Evolutionary conservation across 1,140 invertebrate genomes (phyloP), one percentile per base, ranked within the genome.

Genomic region (Dufourea novaeangliae): DNA sequence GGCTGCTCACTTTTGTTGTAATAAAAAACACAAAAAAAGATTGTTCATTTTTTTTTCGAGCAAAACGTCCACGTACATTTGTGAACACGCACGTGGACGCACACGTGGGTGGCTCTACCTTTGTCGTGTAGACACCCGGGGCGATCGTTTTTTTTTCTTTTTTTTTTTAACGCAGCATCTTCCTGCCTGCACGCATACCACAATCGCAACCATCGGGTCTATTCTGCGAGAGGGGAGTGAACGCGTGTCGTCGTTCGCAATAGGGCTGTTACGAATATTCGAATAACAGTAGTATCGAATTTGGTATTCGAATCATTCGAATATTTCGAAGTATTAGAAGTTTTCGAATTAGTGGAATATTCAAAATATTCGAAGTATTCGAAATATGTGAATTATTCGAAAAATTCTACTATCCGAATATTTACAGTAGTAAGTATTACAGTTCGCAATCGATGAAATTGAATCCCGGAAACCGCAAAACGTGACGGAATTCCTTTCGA

Each of bases 71-170:
- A n/a, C 59, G 66, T 27, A 54, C 37, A 76, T 64, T 52, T 67
- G 64, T 57, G 50, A 69, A 69, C 64, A 50, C 39, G 59, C 68
- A 59, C 63, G 37, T 32, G 41, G 41, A 63, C 63, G 32, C 32
- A 56, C 44, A 80, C 78, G 54, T 59, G 73, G 68, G 54, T 77
- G 68, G 56, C n/a, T 44, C 12, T 84, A 73, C 78, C 78, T 78
- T 85, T 72, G 57, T 63, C 78, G 64, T 84, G 69, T 81, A 81
- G 80, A 57, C 73, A 84, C 72, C 78, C 63, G 81, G 63, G 86
- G 79, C 78, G 70, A 86, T 50, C 20, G 5, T 86, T 82, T 88
- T 82, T 77, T 83, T 39, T 50, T 41, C 37, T 39, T 62, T 39
- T 39, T 37, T 37, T 22, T 63, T 86, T 78, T 57, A 62, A 52